phyloP scores from a whole-genome alignment of 2,113 vertebrate species.

The Gadus macrocephalus region DNA sequence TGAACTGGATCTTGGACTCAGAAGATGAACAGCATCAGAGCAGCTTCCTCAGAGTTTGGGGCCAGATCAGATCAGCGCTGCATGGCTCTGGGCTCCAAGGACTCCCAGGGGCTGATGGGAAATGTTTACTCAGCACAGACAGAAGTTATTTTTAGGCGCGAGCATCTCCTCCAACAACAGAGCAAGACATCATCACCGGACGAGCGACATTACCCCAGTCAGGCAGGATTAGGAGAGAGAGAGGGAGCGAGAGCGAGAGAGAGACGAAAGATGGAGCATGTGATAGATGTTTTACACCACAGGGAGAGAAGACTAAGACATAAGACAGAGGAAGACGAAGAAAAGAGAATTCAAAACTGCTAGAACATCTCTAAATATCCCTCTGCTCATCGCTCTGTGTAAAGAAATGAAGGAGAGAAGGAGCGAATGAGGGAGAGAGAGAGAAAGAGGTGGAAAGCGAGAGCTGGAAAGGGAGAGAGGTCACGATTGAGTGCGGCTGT shows the following conservation, averaged over 20 bases:
- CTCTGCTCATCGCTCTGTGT: no score
- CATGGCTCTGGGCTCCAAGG: not conserved
- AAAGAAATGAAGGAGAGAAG: not conserved
- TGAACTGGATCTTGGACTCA: not conserved
- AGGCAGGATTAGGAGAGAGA: not conserved
- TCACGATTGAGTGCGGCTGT: no score
- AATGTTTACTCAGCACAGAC: constrained; percentile 47
- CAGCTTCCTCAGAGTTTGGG: no score
- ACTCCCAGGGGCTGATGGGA: constrained; percentile 33
- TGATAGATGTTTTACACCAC: no score
- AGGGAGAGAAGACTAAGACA: no score
- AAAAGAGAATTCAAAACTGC: no score
- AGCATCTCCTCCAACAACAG: constrained; percentile 5
- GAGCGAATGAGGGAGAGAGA: not conserved
- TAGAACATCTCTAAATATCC: no score
- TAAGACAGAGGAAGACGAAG: no score
- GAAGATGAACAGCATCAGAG: no score
- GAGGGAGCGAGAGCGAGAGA: not conserved
- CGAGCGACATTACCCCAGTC: not conserved
- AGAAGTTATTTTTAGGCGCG: constrained; percentile 1
- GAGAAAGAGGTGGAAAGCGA: not conserved
- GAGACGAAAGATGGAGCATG: not conserved
- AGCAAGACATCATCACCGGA: not conserved
- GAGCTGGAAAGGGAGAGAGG: not conserved
- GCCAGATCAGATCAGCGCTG: not conserved